These are phyloP conservation scores for Silvanus unidentatus DNA, from an alignment of 2,888 invertebrate genomes.

Conservation along the genomic window DNA sequence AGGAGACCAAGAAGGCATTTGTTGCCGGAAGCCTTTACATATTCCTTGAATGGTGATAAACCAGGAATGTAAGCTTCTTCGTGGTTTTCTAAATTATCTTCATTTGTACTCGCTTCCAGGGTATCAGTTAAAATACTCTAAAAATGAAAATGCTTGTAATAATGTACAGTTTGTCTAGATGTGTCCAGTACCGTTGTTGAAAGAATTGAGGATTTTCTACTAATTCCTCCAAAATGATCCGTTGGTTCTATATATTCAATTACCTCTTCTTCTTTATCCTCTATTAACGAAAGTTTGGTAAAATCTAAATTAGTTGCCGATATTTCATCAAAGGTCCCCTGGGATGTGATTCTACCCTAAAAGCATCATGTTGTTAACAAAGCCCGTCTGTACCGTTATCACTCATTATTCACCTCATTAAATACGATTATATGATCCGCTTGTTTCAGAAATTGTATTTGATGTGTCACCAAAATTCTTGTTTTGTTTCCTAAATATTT, in stretches of 20 bases:
- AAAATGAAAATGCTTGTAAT: too few relatives aligned
- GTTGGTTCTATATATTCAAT: too few relatives aligned
- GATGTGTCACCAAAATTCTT: slow-evolving; percentile 65
- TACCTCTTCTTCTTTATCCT: slow-evolving; percentile 4
- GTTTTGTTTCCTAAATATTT: slow-evolving; percentile 53
- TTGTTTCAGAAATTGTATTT: slow-evolving; percentile 57
- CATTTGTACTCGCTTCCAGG: too few relatives aligned
- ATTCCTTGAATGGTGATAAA: slow-evolving; percentile 29
- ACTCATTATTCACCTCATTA: slow-evolving; percentile 45
- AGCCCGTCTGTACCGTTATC: too few relatives aligned
- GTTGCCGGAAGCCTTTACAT: slow-evolving; percentile 31
- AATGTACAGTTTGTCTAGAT: too few relatives aligned
- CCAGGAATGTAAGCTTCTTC: slow-evolving; percentile 17
- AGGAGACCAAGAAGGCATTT: slow-evolving; percentile 22
- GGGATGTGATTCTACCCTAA: slow-evolving; percentile 53
- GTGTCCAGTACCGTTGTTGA: too few relatives aligned
- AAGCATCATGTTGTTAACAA: slow-evolving; percentile 1
- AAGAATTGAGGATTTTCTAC: too few relatives aligned
- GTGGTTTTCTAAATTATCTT: slow-evolving; percentile 10
- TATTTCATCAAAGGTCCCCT: slow-evolving; percentile 43
- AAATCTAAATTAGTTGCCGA: slow-evolving; percentile 20
- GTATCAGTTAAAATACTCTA: too few relatives aligned
- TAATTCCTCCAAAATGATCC: too few relatives aligned
- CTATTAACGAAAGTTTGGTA: slow-evolving; percentile 44
- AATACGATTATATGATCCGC: slow-evolving; percentile 53